These are phyloP conservation scores for Watsonalla binaria DNA, from an alignment of 2,888 invertebrate species.

Conservation along the genomic window DNA sequence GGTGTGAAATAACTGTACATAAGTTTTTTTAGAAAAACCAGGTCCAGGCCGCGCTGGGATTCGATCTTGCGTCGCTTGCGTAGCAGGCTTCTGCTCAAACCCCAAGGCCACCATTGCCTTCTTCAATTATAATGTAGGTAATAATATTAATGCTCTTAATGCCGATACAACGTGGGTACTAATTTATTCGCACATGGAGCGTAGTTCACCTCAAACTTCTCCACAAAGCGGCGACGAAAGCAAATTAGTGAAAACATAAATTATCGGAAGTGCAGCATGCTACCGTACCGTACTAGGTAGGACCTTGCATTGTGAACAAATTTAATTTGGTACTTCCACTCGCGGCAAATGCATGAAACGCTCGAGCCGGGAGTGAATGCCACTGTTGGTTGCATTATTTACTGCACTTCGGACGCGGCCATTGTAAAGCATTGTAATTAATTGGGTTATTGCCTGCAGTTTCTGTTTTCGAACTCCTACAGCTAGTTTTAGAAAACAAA, in stretches of 20 bases:
- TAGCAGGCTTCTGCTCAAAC: too few species aligned
- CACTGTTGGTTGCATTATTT: slow-evolving; percentile 51
- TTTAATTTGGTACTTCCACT: slow-evolving; percentile 60
- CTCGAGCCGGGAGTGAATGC: slow-evolving; percentile 17
- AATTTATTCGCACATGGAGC: slow-evolving; percentile 7
- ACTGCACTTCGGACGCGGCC: slow-evolving; percentile 47
- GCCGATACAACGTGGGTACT: slow-evolving; percentile 11
- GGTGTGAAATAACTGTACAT: too few species aligned
- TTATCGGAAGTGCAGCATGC: slow-evolving; percentile 40
- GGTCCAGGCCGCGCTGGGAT: too few species aligned
- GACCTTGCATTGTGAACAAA: slow-evolving; percentile 58
- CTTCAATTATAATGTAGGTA: too few species aligned
- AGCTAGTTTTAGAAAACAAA: slow-evolving; percentile 15
- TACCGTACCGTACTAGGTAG: too few species aligned
- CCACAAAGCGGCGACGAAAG: slow-evolving; percentile 6
- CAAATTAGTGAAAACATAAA: slow-evolving; percentile 46
- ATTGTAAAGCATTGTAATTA: slow-evolving; percentile 53
- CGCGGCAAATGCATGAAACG: slow-evolving; percentile 43
- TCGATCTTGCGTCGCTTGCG: too few species aligned
- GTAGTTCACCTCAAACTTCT: slow-evolving; percentile 1
- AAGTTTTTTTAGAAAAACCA: too few species aligned
- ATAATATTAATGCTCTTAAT: not conserved
- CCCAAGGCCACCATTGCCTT: too few species aligned
- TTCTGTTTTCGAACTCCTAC: slow-evolving; percentile 26
- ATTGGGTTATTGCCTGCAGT: slow-evolving; percentile 48